phyloP scores from a whole-genome alignment of 2,113 vertebrate species.

The Candoia aspera region DNA sequence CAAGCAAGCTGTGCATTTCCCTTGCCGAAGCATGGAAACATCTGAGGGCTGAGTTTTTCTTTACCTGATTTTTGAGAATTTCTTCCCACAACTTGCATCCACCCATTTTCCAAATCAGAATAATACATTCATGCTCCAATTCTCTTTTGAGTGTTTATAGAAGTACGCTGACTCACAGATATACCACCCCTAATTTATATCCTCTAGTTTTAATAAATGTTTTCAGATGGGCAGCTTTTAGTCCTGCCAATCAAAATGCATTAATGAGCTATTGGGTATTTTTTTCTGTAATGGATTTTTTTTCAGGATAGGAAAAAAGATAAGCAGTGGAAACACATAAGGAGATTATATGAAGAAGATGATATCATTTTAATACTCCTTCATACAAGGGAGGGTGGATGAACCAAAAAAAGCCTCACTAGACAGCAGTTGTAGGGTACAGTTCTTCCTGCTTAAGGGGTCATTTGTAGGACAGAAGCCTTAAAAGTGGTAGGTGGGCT shows the following conservation, averaged over 20 bases:
- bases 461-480: neutral
- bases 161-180: neutral
- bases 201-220: neutral
- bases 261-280: neutral
- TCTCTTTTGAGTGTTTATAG: neutral
- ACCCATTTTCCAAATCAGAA: neutral
- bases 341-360: neutral
- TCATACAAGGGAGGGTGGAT: neutral
- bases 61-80: constrained; percentile 11
- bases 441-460: neutral
- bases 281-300: neutral
- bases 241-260: neutral
- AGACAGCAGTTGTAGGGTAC: neutral
- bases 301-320: neutral
- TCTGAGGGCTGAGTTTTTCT: neutral
- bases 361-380: neutral
- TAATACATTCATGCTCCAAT: neutral
- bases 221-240: neutral
- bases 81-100: neutral
- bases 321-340: neutral
- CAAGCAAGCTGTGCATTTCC: neutral
- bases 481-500: neutral
- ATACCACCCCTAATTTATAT: neutral
- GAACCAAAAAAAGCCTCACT: neutral
- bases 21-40: constrained; percentile 17